Base-by-base conservation (phyloP, 2,888 invertebrate species). In the Drosophila neonasuta region DNA sequence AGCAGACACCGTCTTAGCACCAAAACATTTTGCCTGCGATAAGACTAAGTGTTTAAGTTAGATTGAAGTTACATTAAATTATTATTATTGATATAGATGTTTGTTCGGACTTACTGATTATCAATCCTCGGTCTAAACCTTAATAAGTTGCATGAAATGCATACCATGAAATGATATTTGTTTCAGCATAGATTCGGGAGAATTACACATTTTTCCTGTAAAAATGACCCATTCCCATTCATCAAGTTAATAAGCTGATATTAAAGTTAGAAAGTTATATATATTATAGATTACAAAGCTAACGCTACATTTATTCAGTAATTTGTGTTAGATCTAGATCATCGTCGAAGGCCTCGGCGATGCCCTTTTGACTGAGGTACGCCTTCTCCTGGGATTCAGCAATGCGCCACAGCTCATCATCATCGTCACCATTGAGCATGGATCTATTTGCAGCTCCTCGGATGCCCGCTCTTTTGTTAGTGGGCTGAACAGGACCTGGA, bases 351-450 rank as follows among this genome's bases (percentile, higher is more conserved):
- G 88, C 89, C 34, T 87, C 80, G 3, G 85, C 77, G 13, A 88
- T 85, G 20, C 80, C 80, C 17, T 88, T 80, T 39, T 89, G 80
- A 5, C 87, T 89, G 30, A 76, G 79, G 13, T 87, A 82, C 2
- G 73, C 74, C 39, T 69, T 87, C 63, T 89, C 89, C 57, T 90
- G 88, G 2, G 89, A 87, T 52, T 91, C 90, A 1, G 90, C 89
- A 39, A 88, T 86, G 11, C 86, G 87, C 91, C 91, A 91, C 8
- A 91, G 74, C 29, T 91, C 91, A 48, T 91, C 91, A 51, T 91
- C 91, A 55, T 90, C 90, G 17, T 88, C 85, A 3, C 73, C 87
- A 17, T 79, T 83, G n/a, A 88, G 67, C 71, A 86, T 78, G n/a
- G 78, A 76, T 5, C 87, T 71, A 29, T 80, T 74, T 2, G 71